Evolutionary conservation across 2,888 invertebrate species (phyloP).

Genomic region (Luperina nickerlii): DNA sequence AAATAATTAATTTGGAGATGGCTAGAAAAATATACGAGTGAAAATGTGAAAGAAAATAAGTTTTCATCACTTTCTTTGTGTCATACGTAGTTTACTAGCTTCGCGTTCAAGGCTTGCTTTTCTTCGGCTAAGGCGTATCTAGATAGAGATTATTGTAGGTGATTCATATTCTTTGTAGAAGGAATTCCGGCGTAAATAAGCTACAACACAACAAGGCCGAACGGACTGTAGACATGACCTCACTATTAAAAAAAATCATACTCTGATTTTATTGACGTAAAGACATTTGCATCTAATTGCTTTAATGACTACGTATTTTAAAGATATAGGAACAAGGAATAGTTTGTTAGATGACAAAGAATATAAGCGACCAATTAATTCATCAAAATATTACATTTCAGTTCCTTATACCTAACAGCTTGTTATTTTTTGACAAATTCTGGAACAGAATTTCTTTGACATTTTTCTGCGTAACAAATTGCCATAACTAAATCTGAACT

Average conservation of each 20-base stretch:
- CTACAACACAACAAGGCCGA: constrained; percentile 50
- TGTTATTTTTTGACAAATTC: constrained; percentile 8
- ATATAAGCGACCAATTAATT: background rate
- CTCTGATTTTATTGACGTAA: constrained; percentile 34
- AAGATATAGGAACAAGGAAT: constrained; percentile 33
- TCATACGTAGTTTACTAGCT: background rate
- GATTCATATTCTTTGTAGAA: constrained; percentile 61
- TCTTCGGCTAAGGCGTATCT: constrained; percentile 2
- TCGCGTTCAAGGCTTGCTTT: constrained; percentile 4
- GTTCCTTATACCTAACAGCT: background rate
- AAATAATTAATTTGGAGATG: constrained; percentile 33
- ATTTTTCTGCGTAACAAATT: constrained; percentile 3
- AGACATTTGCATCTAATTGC: constrained; percentile 41
- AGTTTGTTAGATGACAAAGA: constrained; percentile 21
- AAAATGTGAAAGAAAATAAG: constrained; percentile 14
- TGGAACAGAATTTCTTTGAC: background rate
- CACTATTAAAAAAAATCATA: constrained; percentile 11
- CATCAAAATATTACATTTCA: background rate
- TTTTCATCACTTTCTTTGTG: constrained; percentile 26
- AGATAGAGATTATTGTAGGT: constrained; percentile 30
- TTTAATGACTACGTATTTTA: background rate
- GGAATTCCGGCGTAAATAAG: constrained; percentile 69
- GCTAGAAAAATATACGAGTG: constrained; percentile 1
- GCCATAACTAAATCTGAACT: constrained; percentile 1
- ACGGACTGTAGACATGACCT: constrained; percentile 51